phyloP scores from a whole-genome alignment of 2,797 vertebrate genomes.

The Sebastes steindachneri region DNA sequence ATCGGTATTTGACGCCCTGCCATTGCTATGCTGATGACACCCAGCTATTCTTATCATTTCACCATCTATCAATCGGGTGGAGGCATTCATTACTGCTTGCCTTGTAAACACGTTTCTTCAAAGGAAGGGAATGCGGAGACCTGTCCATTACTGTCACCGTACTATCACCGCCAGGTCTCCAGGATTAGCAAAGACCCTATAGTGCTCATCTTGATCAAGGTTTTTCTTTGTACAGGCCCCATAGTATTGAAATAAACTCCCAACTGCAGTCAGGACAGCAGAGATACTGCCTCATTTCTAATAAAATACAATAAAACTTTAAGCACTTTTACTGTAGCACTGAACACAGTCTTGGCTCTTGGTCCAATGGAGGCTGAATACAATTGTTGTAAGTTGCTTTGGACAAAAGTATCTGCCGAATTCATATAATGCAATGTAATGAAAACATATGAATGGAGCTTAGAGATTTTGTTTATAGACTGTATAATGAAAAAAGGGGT shows the following conservation, averaged over 20 bases:
- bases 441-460: background rate
- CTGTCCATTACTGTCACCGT: background rate
- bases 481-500: background rate
- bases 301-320: background rate
- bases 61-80: background rate
- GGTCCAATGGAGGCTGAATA: background rate
- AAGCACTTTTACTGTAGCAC: background rate
- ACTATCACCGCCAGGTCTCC: background rate
- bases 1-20: background rate
- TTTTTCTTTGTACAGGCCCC: too few species aligned
- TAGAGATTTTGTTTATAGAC: background rate
- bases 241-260: background rate
- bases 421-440: background rate
- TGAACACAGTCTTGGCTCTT: background rate
- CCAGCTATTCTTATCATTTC: background rate
- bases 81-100: background rate
- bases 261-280: background rate
- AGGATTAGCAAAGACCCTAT: background rate
- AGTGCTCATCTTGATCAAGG: background rate
- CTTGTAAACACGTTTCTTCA: background rate
- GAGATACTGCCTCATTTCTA: background rate
- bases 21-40: conserved; percentile 11
- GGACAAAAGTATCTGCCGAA: background rate
- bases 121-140: background rate
- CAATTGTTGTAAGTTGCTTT: background rate